A percentile compares a stretch with the other conserved stretches of the same genome.
Conservation (phyloP, 1,140 invertebrate species). For the Papilio aristodemus region DNA sequence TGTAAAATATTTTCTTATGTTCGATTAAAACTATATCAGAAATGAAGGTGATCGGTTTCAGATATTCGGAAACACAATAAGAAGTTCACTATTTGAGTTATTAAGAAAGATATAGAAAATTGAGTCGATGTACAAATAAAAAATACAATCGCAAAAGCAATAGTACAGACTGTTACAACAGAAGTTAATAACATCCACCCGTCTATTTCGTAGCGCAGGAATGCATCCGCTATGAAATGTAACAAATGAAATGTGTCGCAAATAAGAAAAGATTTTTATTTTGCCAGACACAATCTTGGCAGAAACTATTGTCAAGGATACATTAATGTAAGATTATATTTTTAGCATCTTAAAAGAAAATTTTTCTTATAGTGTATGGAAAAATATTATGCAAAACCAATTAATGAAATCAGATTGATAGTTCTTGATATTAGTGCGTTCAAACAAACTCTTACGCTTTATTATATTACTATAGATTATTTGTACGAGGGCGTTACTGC, state of each 20-base stretch:
- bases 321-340: background rate
- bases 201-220: background rate
- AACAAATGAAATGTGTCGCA: background rate
- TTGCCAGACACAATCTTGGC: conserved; percentile 1
- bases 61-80: too few relatives aligned
- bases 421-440: too few relatives aligned
- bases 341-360: background rate
- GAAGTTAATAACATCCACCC: conserved; percentile 9
- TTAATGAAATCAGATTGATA: too few relatives aligned
- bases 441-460: background rate
- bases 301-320: background rate
- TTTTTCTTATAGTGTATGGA: background rate
- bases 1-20: too few relatives aligned
- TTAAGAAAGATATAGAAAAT: too few relatives aligned
- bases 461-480: background rate
- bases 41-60: too few relatives aligned
- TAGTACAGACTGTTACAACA: background rate
- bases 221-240: conserved; percentile 11
- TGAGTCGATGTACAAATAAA: too few relatives aligned
- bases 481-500: background rate
- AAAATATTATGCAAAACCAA: too few relatives aligned
- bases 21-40: too few relatives aligned
- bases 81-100: too few relatives aligned
- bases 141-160: background rate
- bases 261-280: background rate